These are phyloP conservation scores for Scrobipalpa atriplicella DNA, from an alignment of 2,888 invertebrate species.

Conservation along the genomic window DNA sequence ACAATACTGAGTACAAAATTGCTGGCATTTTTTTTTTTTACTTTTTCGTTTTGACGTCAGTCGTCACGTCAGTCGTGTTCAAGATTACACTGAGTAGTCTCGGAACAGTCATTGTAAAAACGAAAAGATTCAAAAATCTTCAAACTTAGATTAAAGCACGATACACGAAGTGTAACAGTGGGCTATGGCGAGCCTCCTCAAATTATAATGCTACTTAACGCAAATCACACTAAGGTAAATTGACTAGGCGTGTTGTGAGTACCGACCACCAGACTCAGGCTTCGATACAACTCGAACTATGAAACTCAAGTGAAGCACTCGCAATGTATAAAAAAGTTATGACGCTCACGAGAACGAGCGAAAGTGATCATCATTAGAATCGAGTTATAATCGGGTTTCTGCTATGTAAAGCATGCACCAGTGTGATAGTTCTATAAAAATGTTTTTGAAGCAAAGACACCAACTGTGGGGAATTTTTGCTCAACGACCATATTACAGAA, in stretches of 20 bases:
- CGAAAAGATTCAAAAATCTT: slow-evolving; percentile 48
- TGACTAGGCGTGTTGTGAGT: slow-evolving; percentile 81
- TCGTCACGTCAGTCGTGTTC: slow-evolving; percentile 22
- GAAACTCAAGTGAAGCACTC: background rate
- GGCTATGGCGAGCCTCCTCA: slow-evolving; percentile 53
- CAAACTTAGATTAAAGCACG: slow-evolving; percentile 42
- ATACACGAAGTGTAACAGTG: slow-evolving; percentile 50
- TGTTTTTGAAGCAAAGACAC: no score
- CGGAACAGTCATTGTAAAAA: slow-evolving; percentile 34
- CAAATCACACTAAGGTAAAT: slow-evolving; percentile 83
- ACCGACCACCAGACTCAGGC: slow-evolving; percentile 46
- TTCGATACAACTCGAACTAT: slow-evolving; percentile 39
- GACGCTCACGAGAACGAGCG: background rate
- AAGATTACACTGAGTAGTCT: slow-evolving; percentile 17
- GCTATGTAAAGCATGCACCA: background rate
- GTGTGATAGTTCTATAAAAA: slow-evolving; percentile 8
- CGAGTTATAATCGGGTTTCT: background rate
- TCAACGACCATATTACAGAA: background rate
- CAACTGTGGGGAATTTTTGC: no score
- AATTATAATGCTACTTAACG: slow-evolving; percentile 75
- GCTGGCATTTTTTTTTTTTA: background rate
- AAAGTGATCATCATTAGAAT: background rate
- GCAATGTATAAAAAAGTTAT: slow-evolving; percentile 12
- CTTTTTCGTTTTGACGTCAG: background rate
- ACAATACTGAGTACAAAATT: background rate